Evolutionary conservation across 2,888 invertebrate genomes (phyloP).

Genomic region (Ctenicera cuprea): DNA sequence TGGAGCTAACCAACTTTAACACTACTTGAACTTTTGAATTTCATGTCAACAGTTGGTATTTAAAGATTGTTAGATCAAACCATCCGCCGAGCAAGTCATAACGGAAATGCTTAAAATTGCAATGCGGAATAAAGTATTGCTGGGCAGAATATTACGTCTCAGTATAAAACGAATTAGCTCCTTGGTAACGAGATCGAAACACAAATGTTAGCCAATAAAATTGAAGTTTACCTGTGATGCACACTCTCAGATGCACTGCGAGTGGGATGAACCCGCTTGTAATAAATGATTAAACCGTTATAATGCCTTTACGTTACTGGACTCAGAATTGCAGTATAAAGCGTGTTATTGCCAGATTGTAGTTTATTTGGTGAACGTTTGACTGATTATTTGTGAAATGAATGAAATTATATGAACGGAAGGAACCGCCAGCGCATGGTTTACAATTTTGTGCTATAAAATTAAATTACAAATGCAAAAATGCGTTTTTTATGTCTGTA

Average conservation of each 20-base stretch:
- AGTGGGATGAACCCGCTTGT: slow-evolving; percentile 22
- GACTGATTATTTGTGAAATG: too few relatives aligned
- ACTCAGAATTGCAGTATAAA: too few relatives aligned
- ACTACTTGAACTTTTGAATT: slow-evolving; percentile 15
- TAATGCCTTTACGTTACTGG: neutral
- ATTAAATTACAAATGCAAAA: too few relatives aligned
- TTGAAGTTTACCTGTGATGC: slow-evolving; percentile 1
- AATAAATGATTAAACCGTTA: slow-evolving; percentile 19
- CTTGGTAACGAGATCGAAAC: slow-evolving; percentile 19
- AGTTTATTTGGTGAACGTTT: too few relatives aligned
- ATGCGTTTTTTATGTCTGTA: too few relatives aligned
- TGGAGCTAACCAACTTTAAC: neutral
- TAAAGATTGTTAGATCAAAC: slow-evolving; percentile 23
- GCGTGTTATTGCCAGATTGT: too few relatives aligned
- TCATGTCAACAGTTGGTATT: slow-evolving; percentile 27
- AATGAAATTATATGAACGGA: too few relatives aligned
- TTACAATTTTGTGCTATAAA: too few relatives aligned
- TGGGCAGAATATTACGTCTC: too few relatives aligned
- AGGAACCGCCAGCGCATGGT: too few relatives aligned
- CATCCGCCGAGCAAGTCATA: slow-evolving; percentile 21
- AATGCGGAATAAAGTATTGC: slow-evolving; percentile 11
- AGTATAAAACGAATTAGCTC: slow-evolving; percentile 1
- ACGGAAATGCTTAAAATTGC: slow-evolving; percentile 28
- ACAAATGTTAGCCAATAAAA: slow-evolving; percentile 5
- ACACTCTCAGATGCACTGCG: neutral